phyloP scores from a whole-genome alignment of 2,888 invertebrate species.

The Cerastis leucographa region DNA sequence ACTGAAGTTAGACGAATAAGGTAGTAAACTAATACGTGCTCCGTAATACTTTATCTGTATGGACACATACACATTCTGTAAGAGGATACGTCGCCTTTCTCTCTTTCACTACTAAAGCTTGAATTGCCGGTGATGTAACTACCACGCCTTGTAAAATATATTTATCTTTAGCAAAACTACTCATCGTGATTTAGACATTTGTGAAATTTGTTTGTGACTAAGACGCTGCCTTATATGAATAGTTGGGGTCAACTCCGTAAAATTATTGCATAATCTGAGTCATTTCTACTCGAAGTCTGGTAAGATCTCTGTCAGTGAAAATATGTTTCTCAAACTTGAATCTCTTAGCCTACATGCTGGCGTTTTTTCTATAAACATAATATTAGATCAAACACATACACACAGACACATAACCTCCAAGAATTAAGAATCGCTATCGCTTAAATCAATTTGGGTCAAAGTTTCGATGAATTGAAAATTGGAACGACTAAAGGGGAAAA shows the following conservation, averaged over 20 bases:
- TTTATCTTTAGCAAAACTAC: conserved; percentile 48
- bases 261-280: conserved; percentile 26
- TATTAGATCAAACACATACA: neutral
- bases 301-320: neutral
- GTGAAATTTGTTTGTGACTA: conserved; percentile 32
- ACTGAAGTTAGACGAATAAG: neutral
- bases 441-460: neutral
- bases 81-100: conserved; percentile 59
- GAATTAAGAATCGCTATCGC: too few relatives aligned
- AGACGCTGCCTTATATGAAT: neutral
- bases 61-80: conserved; percentile 39
- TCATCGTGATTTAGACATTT: conserved; percentile 42
- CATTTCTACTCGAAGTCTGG: neutral
- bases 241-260: neutral
- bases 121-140: conserved; percentile 48
- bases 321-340: neutral
- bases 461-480: neutral
- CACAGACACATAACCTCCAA: neutral
- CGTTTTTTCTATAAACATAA: neutral
- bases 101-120: conserved; percentile 34
- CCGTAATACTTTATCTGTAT: conserved; percentile 29
- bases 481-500: neutral
- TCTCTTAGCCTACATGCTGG: neutral
- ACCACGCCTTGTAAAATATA: conserved; percentile 49
- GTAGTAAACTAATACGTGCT: conserved; percentile 30